Base-by-base conservation (phyloP, 1,140 invertebrate species). In the fruit fly (Drosophila melanogaster) region DNA sequence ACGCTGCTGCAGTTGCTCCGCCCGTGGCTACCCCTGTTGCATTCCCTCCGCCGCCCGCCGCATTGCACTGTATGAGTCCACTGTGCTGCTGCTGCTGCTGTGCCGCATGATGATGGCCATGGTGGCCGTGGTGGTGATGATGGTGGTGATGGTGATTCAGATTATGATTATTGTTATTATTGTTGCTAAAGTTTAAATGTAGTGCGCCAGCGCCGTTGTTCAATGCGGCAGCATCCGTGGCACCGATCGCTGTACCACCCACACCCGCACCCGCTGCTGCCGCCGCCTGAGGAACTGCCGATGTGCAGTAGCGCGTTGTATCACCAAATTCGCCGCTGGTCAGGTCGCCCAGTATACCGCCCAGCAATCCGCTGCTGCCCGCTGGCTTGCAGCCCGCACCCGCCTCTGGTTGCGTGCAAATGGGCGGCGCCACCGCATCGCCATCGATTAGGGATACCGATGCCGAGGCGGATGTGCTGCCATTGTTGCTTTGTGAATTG, bases 291-390 rank as follows among this genome's bases (percentile, higher is more conserved):
- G 86, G 86, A 77, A 89, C 83, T 47, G 90, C 90, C 73, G 90
- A 91, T 24, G 90, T 91, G 77, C 90, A 91, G 72, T 91, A 91
- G 57, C 90, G 90, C 51, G 86, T 91, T 51, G 90, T 91, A 84
- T 92, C 90, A 90, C 87, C 89, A 58, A 91, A 91, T 77, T 92
- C 90, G 50, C 90, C 87, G 71, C 87, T 92, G 54, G 81, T 92
- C 43, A 92, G 64, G 75, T 92, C 90, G 8, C 90, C 90, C 40
- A 92, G 49, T 55, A 92, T 92, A 26, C 91, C 90, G 19, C 91
- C 90, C 8, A 92, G 59, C 6, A 92, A 54, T 6, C 89, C 86
- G 33, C 90, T 77, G 62, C 90, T 91, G 53, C 91, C 91, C 1
- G 67, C 71, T 26, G 77, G 84, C 41, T 91, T 90, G 26, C 79